Conservation (phyloP, 1,140 invertebrate species). For the Hetaerina americana region DNA sequence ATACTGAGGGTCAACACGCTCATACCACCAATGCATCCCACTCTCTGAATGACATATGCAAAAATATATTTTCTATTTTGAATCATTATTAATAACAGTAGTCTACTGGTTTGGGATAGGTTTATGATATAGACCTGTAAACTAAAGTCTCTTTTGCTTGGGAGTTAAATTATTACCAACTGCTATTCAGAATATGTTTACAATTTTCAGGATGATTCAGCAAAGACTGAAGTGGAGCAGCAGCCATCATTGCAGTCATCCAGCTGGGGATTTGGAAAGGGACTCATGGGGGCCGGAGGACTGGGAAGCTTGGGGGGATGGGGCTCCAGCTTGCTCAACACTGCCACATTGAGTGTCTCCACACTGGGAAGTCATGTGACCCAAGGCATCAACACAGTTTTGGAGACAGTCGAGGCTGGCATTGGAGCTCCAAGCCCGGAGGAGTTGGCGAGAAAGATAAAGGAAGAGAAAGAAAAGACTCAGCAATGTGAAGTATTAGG, state of each 20-base stretch:
- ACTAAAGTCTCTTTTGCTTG: too few species aligned
- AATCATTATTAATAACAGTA: too few species aligned
- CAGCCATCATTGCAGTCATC: not conserved
- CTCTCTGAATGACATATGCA: too few species aligned
- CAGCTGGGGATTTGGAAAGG: not conserved
- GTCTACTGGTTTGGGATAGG: too few species aligned
- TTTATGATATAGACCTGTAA: too few species aligned
- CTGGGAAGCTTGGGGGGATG: conserved; percentile 52
- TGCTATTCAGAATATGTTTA: too few species aligned
- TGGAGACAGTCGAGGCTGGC: conserved; percentile 48
- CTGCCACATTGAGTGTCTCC: conserved; percentile 54
- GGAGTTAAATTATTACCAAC: too few species aligned
- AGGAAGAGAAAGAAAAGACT: not conserved
- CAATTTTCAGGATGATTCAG: not conserved
- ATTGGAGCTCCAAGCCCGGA: conserved; percentile 64
- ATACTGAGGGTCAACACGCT: too few species aligned
- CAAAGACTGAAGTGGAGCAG: not conserved
- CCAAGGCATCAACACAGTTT: conserved; percentile 55
- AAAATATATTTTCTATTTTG: too few species aligned
- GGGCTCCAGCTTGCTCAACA: conserved; percentile 54
- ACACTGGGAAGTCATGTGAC: conserved; percentile 64
- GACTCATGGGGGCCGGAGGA: not conserved
- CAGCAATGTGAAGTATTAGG: too few species aligned
- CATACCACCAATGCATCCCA: too few species aligned
- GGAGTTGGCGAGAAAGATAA: conserved; percentile 43